Conservation (phyloP, 2,113 vertebrate species). For the Rostratula benghalensis region DNA sequence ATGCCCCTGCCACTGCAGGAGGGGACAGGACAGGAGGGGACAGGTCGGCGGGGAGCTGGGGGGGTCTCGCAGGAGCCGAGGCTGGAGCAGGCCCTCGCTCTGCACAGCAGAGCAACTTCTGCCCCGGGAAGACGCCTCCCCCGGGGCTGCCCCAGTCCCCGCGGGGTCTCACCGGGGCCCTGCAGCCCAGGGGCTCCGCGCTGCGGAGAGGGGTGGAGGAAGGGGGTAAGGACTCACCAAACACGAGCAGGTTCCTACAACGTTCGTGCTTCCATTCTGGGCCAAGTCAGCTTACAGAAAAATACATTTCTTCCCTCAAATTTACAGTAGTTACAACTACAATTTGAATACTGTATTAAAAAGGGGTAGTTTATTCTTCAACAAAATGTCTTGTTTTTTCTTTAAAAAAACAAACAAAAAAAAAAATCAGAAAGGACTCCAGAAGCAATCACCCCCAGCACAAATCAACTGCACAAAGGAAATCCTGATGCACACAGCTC, state of each 20-base stretch:
- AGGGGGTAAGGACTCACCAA: neutral
- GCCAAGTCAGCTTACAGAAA: slow-evolving; percentile 23
- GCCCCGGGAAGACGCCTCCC: neutral
- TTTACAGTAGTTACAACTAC: slow-evolving; percentile 61
- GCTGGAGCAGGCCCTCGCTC: neutral
- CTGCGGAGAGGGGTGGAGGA: neutral
- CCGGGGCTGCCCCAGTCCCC: fast-evolving
- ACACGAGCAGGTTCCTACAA: neutral
- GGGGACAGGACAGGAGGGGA: fast-evolving
- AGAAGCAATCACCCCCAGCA: slow-evolving; percentile 56
- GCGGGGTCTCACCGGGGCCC: neutral
- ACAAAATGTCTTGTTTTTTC: neutral
- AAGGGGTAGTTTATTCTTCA: slow-evolving; percentile 28
- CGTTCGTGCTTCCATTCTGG: neutral
- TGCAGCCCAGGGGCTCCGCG: neutral
- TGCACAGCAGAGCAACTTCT: slow-evolving; percentile 53
- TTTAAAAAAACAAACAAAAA: neutral
- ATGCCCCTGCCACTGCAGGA: neutral
- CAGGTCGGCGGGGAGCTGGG: fast-evolving
- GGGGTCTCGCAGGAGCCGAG: neutral
- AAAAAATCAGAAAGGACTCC: neutral
- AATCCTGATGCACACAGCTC: slow-evolving; percentile 1
- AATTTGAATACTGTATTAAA: slow-evolving; percentile 6
- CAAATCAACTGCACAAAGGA: slow-evolving; percentile 40
- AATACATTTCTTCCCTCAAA: slow-evolving; percentile 45